Percentiles rank a stretch among this genome's conserved stretches.
phyloP scores from a whole-genome alignment of 2,113 vertebrate genomes.

The Mesocricetus auratus region DNA sequence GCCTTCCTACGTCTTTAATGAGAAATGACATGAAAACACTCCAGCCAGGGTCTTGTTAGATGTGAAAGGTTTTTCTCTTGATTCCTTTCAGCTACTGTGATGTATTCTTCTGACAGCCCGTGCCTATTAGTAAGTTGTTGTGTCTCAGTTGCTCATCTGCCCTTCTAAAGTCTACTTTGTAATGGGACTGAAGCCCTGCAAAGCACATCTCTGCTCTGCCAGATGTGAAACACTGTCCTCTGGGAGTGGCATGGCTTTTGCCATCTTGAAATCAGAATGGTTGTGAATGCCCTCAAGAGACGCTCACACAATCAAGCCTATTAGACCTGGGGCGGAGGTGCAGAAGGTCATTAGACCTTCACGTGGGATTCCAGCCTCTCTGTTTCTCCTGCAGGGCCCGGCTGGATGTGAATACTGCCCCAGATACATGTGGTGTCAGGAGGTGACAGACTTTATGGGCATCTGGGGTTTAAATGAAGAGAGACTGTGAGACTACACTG shows the following conservation, averaged over 20 bases:
- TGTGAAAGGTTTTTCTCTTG: background rate
- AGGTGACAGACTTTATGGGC: background rate
- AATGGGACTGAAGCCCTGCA: background rate
- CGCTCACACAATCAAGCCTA: background rate
- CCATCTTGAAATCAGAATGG: background rate
- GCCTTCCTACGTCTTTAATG: conserved; percentile 44
- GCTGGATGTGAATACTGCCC: background rate
- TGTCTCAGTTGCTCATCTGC: background rate
- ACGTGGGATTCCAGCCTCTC: background rate
- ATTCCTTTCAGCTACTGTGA: background rate
- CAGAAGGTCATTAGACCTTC: background rate
- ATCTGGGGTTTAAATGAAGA: background rate
- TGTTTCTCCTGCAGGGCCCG: no score
- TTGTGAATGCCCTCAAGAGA: background rate
- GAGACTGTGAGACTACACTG: background rate
- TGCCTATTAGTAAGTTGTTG: background rate
- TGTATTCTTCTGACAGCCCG: background rate
- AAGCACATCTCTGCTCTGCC: background rate
- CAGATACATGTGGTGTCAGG: background rate
- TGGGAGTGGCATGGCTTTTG: background rate
- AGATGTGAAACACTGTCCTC: background rate
- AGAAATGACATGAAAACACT: conserved; percentile 12
- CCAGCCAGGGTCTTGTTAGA: background rate
- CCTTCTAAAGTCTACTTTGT: background rate
- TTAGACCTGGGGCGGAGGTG: no score